A percentile compares a stretch with the other conserved stretches of the same genome.
Conservation (phyloP, 1,140 invertebrate genomes). For the Pollicipes pollicipes region DNA sequence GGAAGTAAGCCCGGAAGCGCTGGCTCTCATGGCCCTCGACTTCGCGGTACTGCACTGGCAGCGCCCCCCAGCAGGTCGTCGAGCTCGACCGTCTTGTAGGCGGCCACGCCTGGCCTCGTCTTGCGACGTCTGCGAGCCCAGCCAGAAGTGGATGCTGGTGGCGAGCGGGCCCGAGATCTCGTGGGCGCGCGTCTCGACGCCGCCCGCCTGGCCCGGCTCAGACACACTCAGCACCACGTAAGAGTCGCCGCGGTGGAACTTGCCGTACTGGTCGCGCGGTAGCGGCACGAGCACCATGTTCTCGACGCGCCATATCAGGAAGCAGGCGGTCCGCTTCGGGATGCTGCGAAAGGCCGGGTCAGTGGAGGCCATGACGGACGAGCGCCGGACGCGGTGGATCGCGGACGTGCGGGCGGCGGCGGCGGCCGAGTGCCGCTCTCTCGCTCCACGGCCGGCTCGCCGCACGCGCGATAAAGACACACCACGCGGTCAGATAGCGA, state of each 20-base stretch:
- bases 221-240: constrained; percentile 69
- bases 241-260: constrained; percentile 65
- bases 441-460: no score
- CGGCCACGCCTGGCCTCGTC: constrained; percentile 64
- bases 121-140: constrained; percentile 48
- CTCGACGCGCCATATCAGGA: constrained; percentile 67
- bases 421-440: no score
- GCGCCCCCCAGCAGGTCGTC: constrained; percentile 54
- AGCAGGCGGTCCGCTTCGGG: constrained; percentile 46
- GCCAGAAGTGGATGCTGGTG: constrained; percentile 70
- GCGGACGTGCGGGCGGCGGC: no score
- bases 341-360: constrained; percentile 49
- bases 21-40: constrained; percentile 61
- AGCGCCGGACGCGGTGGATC: no score
- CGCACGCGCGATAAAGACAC: no score
- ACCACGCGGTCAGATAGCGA: no score
- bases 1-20: constrained; percentile 67
- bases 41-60: constrained; percentile 61
- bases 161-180: constrained; percentile 23
- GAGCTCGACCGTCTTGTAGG: constrained; percentile 66
- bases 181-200: not conserved
- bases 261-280: constrained; percentile 57
- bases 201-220: constrained; percentile 23
- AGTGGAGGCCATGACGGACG: not conserved
- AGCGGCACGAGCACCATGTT: constrained; percentile 58